A percentile compares a stretch with the other conserved stretches of the same genome.
Conservation (phyloP, 2,888 invertebrate species). For the Baccha elongata region DNA sequence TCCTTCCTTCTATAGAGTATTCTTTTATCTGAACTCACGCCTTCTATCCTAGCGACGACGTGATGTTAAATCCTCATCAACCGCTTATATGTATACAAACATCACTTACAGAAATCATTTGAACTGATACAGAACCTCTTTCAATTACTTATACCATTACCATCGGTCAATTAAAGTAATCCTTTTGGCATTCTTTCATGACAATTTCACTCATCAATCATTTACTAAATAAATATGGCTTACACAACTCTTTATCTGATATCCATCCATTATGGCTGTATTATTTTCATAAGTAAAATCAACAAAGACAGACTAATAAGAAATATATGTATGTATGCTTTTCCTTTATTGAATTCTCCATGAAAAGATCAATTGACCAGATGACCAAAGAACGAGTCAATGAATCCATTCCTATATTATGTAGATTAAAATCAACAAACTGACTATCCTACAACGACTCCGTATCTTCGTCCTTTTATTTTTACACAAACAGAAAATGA, state of each 20-base stretch:
- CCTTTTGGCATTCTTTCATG: conserved; percentile 38
- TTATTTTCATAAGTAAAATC: conserved; percentile 50
- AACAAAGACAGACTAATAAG: conserved; percentile 53
- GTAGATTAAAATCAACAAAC: conserved; percentile 62
- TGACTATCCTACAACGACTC: neutral
- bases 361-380: conserved; percentile 66
- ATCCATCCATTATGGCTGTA: conserved; percentile 54
- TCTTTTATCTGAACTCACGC: too few species aligned
- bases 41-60: too few species aligned
- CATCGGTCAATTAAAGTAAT: conserved; percentile 47
- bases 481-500: conserved; percentile 29
- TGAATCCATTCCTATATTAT: conserved; percentile 57
- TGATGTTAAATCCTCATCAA: too few species aligned
- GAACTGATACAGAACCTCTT: neutral
- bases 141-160: conserved; percentile 3
- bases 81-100: too few species aligned
- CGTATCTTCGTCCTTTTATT: neutral
- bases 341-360: neutral
- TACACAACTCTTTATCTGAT: conserved; percentile 29
- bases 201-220: conserved; percentile 50
- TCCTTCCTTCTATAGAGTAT: too few species aligned
- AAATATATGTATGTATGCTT: neutral
- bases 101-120: too few species aligned
- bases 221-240: conserved; percentile 52
- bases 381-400: conserved; percentile 57